Evolutionary conservation across 2,888 invertebrate species (phyloP).

Genomic region (Clunio marinus): DNA sequence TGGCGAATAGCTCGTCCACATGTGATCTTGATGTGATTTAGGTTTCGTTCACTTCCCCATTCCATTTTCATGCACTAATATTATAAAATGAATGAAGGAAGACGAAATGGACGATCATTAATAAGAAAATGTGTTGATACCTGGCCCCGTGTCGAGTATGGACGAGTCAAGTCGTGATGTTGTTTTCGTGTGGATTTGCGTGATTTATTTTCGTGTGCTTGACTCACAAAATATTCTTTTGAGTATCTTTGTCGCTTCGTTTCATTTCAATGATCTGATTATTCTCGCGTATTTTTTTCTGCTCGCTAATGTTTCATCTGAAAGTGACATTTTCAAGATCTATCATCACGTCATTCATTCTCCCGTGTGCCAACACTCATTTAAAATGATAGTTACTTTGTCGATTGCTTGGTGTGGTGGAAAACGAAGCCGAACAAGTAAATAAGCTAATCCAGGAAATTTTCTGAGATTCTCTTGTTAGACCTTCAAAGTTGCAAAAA

Average conservation of each 20-base stretch:
- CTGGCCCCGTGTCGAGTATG: neutral
- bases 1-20: too few species aligned
- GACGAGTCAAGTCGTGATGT: neutral
- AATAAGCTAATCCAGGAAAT: too few species aligned
- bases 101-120: neutral
- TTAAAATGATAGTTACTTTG: too few species aligned
- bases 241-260: neutral
- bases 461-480: too few species aligned
- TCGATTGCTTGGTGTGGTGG: too few species aligned
- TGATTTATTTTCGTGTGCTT: conserved; percentile 38
- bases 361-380: too few species aligned
- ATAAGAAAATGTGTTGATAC: neutral
- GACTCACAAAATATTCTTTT: conserved; percentile 21
- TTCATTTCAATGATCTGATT: conserved; percentile 17
- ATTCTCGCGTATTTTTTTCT: neutral
- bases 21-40: too few species aligned
- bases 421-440: too few species aligned
- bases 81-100: neutral
- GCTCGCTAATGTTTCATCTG: conserved; percentile 1
- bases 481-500: too few species aligned
- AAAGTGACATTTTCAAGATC: conserved; percentile 10
- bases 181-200: conserved; percentile 26
- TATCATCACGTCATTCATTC: neutral
- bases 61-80: too few species aligned
- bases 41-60: too few species aligned